Evolutionary conservation across 2,797 vertebrate species (phyloP).

Genomic region (Trachops cirrhosus): DNA sequence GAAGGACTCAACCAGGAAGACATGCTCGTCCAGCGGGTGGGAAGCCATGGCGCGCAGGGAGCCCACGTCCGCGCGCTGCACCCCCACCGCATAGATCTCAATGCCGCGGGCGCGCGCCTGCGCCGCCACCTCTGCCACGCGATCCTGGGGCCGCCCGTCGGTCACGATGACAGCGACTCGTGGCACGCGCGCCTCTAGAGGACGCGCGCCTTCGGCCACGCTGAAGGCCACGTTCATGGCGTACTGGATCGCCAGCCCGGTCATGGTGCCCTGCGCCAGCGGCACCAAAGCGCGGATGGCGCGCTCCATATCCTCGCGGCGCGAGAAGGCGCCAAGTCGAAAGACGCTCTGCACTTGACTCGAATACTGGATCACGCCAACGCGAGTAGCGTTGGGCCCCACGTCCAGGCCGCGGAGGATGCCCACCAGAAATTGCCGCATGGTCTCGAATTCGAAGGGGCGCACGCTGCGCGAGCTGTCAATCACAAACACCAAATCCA

Average conservation of each 20-base stretch:
- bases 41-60: slow-evolving; percentile 97
- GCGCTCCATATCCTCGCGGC: slow-evolving; percentile 89
- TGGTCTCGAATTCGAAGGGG: slow-evolving; percentile 95
- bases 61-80: slow-evolving; percentile 95
- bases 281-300: slow-evolving; percentile 93
- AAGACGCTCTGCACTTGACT: slow-evolving; percentile 97
- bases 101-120: slow-evolving; percentile 93
- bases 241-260: slow-evolving; percentile 95
- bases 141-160: slow-evolving; percentile 96
- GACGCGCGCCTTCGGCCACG: slow-evolving; percentile 89
- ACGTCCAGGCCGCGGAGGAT: slow-evolving; percentile 92
- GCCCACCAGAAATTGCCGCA: slow-evolving; percentile 96
- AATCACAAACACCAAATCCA: slow-evolving; percentile 97
- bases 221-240: slow-evolving; percentile 94
- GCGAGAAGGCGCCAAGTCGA: slow-evolving; percentile 90
- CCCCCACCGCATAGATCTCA: slow-evolving; percentile 95
- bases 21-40: slow-evolving; percentile 93
- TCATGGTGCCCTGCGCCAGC: slow-evolving; percentile 98
- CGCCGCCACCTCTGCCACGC: slow-evolving; percentile 92
- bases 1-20: slow-evolving; percentile 96
- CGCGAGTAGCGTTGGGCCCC: slow-evolving; percentile 88
- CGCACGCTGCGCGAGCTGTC: slow-evolving; percentile 98
- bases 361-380: slow-evolving; percentile 97
- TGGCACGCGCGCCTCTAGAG: slow-evolving; percentile 85
- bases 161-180: slow-evolving; percentile 94